Percentiles rank a stretch among this genome's conserved stretches.
Evolutionary conservation across 2,888 invertebrate species (phyloP).

Genomic region (Epirrita christyi): DNA sequence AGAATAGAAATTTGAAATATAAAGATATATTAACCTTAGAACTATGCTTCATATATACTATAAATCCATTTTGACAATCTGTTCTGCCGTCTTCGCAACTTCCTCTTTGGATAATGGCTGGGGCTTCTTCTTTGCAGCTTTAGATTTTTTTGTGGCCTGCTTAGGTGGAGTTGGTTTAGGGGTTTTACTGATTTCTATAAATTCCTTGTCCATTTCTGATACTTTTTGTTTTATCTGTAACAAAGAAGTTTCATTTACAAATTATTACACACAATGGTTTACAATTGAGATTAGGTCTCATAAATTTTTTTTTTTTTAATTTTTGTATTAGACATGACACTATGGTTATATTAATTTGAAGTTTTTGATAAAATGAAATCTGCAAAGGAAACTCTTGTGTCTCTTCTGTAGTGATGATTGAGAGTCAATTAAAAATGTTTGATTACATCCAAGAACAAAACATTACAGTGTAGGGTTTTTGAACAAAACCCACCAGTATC

Average conservation of each 20-base stretch:
- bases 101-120: slow-evolving; percentile 68
- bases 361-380: no score
- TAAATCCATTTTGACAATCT: slow-evolving; percentile 74
- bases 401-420: no score
- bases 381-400: no score
- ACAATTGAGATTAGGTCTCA: neutral
- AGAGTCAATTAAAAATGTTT: no score
- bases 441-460: no score
- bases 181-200: slow-evolving; percentile 66
- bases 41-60: slow-evolving; percentile 40
- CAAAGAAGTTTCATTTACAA: neutral
- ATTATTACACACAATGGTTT: no score
- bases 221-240: slow-evolving; percentile 75
- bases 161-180: slow-evolving; percentile 47
- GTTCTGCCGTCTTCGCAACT: slow-evolving; percentile 60
- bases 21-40: slow-evolving; percentile 27
- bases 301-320: no score
- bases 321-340: no score
- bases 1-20: slow-evolving; percentile 15
- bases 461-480: no score
- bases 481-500: no score
- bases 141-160: slow-evolving; percentile 21
- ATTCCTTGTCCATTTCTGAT: slow-evolving; percentile 72
- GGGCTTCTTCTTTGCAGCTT: slow-evolving; percentile 49
- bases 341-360: no score